Evolutionary conservation across 2,888 invertebrate genomes (phyloP).

Genomic region (Girardia tigrina): DNA sequence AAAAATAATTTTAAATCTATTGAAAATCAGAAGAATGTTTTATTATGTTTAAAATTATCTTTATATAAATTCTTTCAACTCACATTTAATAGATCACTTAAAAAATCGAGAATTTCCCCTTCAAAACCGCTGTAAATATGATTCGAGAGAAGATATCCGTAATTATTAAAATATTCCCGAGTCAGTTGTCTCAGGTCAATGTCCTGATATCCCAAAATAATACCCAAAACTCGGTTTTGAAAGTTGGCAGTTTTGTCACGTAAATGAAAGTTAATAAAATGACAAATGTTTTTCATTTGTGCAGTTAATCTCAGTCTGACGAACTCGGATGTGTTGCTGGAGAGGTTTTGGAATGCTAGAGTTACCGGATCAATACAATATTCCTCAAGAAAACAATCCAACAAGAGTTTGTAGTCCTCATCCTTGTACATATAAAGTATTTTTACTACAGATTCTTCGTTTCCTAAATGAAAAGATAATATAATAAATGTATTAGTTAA

Average conservation of each 20-base stretch:
- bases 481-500: too few relatives aligned
- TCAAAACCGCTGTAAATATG: slow-evolving; percentile 25
- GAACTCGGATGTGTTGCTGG: slow-evolving; percentile 26
- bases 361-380: slow-evolving; percentile 26
- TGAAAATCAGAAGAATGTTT: too few relatives aligned
- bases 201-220: slow-evolving; percentile 28
- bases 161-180: neutral
- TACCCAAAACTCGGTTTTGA: slow-evolving; percentile 25
- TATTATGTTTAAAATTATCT: slow-evolving; percentile 16
- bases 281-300: slow-evolving; percentile 25
- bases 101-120: slow-evolving; percentile 26
- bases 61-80: neutral
- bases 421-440: neutral
- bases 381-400: neutral
- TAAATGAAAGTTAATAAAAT: slow-evolving; percentile 29
- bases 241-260: slow-evolving; percentile 21
- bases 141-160: neutral
- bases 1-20: too few relatives aligned
- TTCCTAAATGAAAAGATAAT: neutral
- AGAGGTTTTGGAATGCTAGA: slow-evolving; percentile 27
- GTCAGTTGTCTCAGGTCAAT: neutral
- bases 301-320: slow-evolving; percentile 8
- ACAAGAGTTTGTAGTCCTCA: neutral
- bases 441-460: neutral
- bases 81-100: slow-evolving; percentile 10